Percentiles rank a stretch among this genome's conserved stretches.
These are phyloP conservation scores for Phaedon cochleariae DNA, from an alignment of 2,888 invertebrate species.

Conservation along the genomic window DNA sequence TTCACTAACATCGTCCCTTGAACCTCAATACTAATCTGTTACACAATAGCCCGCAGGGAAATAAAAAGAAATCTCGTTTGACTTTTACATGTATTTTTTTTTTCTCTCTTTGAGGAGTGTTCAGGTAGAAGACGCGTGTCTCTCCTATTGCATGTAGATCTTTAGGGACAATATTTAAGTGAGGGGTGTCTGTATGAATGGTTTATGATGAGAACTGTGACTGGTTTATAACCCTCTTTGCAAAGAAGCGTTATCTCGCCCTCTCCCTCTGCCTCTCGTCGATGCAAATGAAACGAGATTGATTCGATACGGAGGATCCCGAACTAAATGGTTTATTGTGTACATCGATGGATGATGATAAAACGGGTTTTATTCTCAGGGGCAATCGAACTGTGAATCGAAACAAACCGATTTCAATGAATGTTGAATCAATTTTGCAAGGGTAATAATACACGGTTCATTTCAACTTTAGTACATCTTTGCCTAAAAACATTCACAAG, in stretches of 20 bases:
- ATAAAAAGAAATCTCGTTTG: slow-evolving; percentile 23
- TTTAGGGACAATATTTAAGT: slow-evolving; percentile 3
- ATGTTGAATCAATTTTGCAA: too few relatives aligned
- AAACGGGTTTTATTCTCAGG: neutral
- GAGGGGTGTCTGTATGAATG: slow-evolving; percentile 4
- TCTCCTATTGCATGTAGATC: slow-evolving; percentile 10
- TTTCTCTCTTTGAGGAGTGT: neutral
- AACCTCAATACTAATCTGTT: slow-evolving; percentile 29
- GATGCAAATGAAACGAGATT: slow-evolving; percentile 1
- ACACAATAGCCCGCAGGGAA: slow-evolving; percentile 21
- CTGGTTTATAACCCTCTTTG: neutral
- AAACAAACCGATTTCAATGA: neutral
- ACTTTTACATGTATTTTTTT: slow-evolving; percentile 21
- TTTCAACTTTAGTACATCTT: too few relatives aligned
- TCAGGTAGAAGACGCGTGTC: slow-evolving; percentile 22
- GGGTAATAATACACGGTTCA: too few relatives aligned
- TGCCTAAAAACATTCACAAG: too few relatives aligned
- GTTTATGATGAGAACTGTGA: slow-evolving; percentile 23
- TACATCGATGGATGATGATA: neutral
- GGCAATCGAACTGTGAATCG: neutral
- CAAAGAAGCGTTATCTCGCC: neutral
- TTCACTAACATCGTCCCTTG: slow-evolving; percentile 23
- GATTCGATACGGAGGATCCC: neutral
- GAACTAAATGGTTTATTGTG: neutral
- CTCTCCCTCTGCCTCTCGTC: neutral